phyloP scores from a whole-genome alignment of 1,140 invertebrate species.

The Planococcus citri region DNA sequence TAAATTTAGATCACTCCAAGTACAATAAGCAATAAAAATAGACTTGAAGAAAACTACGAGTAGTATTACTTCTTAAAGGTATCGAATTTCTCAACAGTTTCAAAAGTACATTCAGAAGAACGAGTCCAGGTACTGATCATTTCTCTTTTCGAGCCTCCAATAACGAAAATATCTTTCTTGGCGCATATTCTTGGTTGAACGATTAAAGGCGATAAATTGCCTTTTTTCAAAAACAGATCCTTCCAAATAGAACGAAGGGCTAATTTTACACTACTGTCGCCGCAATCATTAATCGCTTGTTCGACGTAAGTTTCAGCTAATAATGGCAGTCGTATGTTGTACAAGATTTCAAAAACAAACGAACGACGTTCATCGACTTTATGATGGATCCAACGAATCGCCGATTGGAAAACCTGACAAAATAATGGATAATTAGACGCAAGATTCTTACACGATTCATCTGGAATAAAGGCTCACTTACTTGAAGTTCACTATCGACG shows the following conservation, averaged over 20 bases:
- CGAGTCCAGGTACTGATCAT: slow-evolving; percentile 44
- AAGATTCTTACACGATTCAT: too few species aligned
- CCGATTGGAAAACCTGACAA: slow-evolving; percentile 68
- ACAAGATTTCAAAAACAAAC: slow-evolving; percentile 76
- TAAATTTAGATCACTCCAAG: background rate
- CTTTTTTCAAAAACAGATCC: slow-evolving; percentile 63
- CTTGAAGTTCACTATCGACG: slow-evolving; percentile 84
- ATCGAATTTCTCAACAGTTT: slow-evolving; percentile 67
- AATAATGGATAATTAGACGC: too few species aligned
- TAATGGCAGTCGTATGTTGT: slow-evolving; percentile 69
- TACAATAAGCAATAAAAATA: too few species aligned
- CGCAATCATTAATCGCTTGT: slow-evolving; percentile 62
- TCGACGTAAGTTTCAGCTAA: slow-evolving; percentile 71
- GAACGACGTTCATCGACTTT: slow-evolving; percentile 63
- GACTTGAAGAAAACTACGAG: too few species aligned
- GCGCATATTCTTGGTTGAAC: slow-evolving; percentile 66
- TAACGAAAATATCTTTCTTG: slow-evolving; percentile 77
- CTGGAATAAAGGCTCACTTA: slow-evolving; percentile 32
- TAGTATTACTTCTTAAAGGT: slow-evolving; percentile 57
- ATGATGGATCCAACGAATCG: slow-evolving; percentile 78
- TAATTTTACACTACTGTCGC: slow-evolving; percentile 65
- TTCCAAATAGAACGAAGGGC: slow-evolving; percentile 67
- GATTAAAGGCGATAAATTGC: slow-evolving; percentile 58
- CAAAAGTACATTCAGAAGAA: slow-evolving; percentile 59
- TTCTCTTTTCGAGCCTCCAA: slow-evolving; percentile 79